Evolutionary conservation across 2,888 invertebrate genomes (phyloP), one percentile per base, ranked within the genome.

Genomic region (Alloplasta piceator): DNA sequence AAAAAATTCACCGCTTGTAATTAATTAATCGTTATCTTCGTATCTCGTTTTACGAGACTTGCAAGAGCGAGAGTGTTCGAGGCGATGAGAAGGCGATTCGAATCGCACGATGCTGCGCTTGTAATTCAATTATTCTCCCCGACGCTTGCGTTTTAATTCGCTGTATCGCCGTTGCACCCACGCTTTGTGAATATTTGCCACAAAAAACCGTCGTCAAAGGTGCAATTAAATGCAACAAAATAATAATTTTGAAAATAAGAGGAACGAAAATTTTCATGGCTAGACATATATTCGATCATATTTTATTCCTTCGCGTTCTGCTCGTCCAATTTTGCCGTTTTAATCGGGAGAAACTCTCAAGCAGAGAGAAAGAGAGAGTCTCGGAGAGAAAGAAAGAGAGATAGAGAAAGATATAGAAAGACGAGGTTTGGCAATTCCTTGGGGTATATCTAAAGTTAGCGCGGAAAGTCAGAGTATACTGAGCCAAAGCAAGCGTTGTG

Each of bases 381-480:
- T n/a, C n/a, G 74, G 75, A 67, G 79, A 12, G 82, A 43, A 26
- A 60, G 60, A 66, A 46, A 41, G 71, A 72, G 52, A 50, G 39
- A 43, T 26, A 52, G 10, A 10, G 36, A 56, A 14, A 61, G n/a
- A 55, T 61, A 75, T 39, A 50, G 76, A 76, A 61, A 61, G 39
- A 50, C 56, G 74, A 72, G 78, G 83, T 85, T 86, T 85, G 87
- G 88, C 89, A 89, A 89, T 88, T 89, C 86, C 86, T 87, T 76
- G 82, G 82, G 76, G 83, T 71, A 74, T 74, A 83, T 87, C 89
- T 90, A 89, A 90, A 90, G 88, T 90, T 90, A 90, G 89, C 85
- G 82, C 80, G 79, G 78, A 71, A 74, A 82, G 83, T 86, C 85
- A 81, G 64, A 81, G 84, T 80, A n/a, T n/a, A 82, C 78, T 80